Conservation (phyloP, 2,888 invertebrate genomes). For the Chaitophorus viminalis region DNA sequence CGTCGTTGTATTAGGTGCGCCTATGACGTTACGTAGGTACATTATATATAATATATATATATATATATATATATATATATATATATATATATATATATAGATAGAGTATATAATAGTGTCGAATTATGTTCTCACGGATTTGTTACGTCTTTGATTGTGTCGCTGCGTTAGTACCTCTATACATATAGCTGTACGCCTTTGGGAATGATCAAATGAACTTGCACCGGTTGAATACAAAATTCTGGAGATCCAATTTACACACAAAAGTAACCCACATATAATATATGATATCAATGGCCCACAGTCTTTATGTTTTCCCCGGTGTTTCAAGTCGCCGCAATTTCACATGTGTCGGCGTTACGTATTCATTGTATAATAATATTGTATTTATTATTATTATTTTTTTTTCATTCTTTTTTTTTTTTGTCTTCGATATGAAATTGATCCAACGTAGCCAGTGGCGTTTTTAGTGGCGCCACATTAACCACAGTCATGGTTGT, state of each 20-base stretch:
- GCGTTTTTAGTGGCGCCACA: conserved; percentile 59
- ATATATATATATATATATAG: too few species aligned
- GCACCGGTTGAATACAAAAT: conserved; percentile 48
- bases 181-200: conserved; percentile 15
- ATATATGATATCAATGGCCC: conserved; percentile 28
- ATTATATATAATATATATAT: too few species aligned
- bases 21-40: too few species aligned
- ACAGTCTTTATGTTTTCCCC: conserved; percentile 43
- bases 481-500: conserved; percentile 60
- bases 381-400: conserved; percentile 24
- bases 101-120: too few species aligned
- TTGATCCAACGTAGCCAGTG: conserved; percentile 52
- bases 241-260: conserved; percentile 52
- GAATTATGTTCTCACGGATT: conserved; percentile 47
- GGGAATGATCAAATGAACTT: conserved; percentile 45
- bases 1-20: too few species aligned
- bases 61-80: too few species aligned
- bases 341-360: conserved; percentile 56
- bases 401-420: conserved; percentile 32
- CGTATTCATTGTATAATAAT: conserved; percentile 48
- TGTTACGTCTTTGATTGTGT: conserved; percentile 45
- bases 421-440: conserved; percentile 48
- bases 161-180: not conserved
- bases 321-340: conserved; percentile 57
- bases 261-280: conserved; percentile 45